These are phyloP conservation scores for Pterocles gutturalis DNA, from an alignment of 2,113 vertebrate genomes.

Conservation along the genomic window DNA sequence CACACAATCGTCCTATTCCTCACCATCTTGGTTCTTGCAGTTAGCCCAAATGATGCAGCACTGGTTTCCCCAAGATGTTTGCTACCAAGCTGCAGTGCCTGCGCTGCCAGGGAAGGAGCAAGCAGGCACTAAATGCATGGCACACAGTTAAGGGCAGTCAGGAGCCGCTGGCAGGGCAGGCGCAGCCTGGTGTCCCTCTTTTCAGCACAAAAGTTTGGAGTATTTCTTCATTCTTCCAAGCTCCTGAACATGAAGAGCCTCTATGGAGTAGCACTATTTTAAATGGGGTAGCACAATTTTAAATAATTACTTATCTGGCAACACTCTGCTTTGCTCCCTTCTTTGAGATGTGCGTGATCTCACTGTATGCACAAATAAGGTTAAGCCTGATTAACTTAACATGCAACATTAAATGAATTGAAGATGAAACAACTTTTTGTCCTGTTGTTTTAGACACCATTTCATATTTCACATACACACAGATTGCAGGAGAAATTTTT, in stretches of 20 bases:
- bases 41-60: neutral
- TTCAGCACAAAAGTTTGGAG: neutral
- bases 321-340: neutral
- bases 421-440: neutral
- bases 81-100: neutral
- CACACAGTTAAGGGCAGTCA: rapidly evolving
- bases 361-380: neutral
- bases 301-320: neutral
- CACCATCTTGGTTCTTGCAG: neutral
- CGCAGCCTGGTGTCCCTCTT: rapidly evolving
- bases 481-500: neutral
- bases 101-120: neutral
- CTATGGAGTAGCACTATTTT: neutral
- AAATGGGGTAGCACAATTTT: neutral
- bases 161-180: neutral
- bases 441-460: neutral
- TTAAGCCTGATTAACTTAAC: neutral
- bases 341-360: neutral
- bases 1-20: neutral
- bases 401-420: neutral
- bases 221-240: neutral
- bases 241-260: neutral
- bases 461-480: neutral
- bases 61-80: neutral
- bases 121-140: neutral